Evolutionary conservation across 2,888 invertebrate genomes (phyloP).

Genomic region (Agrotis puta): DNA sequence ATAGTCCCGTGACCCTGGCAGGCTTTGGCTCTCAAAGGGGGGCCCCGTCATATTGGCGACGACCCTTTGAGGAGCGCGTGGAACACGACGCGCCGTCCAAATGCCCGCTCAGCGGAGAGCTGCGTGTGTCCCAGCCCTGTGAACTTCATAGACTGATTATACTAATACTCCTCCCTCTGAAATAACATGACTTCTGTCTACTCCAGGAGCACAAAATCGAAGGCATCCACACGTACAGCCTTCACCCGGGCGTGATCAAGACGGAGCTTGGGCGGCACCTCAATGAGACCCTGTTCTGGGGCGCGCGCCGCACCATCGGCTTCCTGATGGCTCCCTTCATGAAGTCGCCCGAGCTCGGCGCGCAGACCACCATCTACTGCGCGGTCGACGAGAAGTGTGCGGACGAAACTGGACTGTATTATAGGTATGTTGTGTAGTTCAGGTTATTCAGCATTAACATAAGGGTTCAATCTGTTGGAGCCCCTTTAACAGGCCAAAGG

Average conservation of each 20-base stretch:
- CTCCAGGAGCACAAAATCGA: conserved; percentile 83
- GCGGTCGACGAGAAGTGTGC: conserved; percentile 92
- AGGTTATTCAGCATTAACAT: no score
- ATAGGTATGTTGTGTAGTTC: conserved; percentile 81
- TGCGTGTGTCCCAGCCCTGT: no score
- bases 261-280: conserved; percentile 94
- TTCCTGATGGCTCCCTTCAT: conserved; percentile 84
- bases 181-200: background rate
- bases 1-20: no score
- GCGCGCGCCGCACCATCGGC: conserved; percentile 82
- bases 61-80: no score
- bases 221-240: conserved; percentile 92
- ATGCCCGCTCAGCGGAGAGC: no score
- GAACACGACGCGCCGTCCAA: no score
- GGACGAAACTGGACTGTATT: conserved; percentile 91
- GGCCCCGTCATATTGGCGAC: no score
- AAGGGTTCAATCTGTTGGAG: no score
- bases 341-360: conserved; percentile 92
- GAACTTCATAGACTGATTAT: no score
- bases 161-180: no score
- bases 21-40: no score
- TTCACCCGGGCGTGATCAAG: conserved; percentile 94
- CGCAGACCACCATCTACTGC: conserved; percentile 94
- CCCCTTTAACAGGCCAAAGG: no score
- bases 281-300: conserved; percentile 87